A percentile compares a stretch with the other conserved stretches of the same genome.
Conservation (phyloP, 1,140 invertebrate genomes). For the Heterodera carotae region DNA sequence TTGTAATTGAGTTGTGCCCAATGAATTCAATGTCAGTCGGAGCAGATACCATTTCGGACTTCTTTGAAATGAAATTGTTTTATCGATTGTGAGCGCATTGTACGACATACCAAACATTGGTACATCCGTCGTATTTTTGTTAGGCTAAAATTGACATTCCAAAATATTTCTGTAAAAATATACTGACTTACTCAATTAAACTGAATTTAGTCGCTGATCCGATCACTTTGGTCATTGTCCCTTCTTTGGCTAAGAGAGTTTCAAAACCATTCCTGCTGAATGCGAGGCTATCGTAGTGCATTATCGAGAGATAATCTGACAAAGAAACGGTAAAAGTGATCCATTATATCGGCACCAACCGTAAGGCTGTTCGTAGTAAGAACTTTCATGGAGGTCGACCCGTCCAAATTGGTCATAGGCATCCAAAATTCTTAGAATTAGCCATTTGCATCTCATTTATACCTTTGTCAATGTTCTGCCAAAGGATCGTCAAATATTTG, state of each 20-base stretch:
- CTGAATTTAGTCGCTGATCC: constrained; percentile 64
- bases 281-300: constrained; percentile 65
- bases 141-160: constrained; percentile 30
- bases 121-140: constrained; percentile 64
- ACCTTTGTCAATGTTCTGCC: constrained; percentile 65
- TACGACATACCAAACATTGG: constrained; percentile 39
- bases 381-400: constrained; percentile 66
- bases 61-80: constrained; percentile 2
- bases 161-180: neutral
- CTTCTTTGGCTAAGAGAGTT: constrained; percentile 57
- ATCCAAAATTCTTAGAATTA: constrained; percentile 40
- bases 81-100: neutral
- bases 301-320: constrained; percentile 56
- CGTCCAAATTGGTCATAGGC: constrained; percentile 63
- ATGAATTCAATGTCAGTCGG: constrained; percentile 6
- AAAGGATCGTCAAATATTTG: constrained; percentile 63
- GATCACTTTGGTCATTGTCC: constrained; percentile 62
- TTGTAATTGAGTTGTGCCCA: constrained; percentile 17
- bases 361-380: constrained; percentile 62
- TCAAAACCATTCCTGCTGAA: constrained; percentile 64
- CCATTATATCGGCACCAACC: constrained; percentile 20
- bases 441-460: neutral
- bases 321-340: neutral
- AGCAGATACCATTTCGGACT: neutral
- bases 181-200: constrained; percentile 46